Evolutionary conservation across 2,888 invertebrate genomes (phyloP).

Genomic region (Aphidius colemani): DNA sequence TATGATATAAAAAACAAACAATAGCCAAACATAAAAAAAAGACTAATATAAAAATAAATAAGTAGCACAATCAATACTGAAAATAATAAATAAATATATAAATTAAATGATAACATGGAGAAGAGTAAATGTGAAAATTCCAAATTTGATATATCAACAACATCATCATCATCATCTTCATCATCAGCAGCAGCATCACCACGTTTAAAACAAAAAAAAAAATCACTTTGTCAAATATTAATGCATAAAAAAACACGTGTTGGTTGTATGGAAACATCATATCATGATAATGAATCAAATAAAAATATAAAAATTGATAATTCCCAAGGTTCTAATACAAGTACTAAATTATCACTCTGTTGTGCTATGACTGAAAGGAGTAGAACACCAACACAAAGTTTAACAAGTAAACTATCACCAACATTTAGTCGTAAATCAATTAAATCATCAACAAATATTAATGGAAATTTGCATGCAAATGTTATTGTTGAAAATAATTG

Average conservation of each 20-base stretch:
- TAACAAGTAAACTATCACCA: slow-evolving; percentile 50
- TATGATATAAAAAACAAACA: background rate
- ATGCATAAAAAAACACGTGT: slow-evolving; percentile 58
- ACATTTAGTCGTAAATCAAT: slow-evolving; percentile 47
- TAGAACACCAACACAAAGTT: slow-evolving; percentile 56
- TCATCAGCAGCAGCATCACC: slow-evolving; percentile 44
- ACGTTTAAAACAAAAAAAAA: slow-evolving; percentile 55
- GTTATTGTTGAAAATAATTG: slow-evolving; percentile 39
- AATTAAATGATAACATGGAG: slow-evolving; percentile 43
- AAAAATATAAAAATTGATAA: slow-evolving; percentile 49
- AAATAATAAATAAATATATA: background rate
- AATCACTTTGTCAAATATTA: slow-evolving; percentile 56
- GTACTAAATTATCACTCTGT: slow-evolving; percentile 56
- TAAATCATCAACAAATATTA: slow-evolving; percentile 34
- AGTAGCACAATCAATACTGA: background rate
- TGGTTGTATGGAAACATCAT: slow-evolving; percentile 53
- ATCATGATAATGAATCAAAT: slow-evolving; percentile 45
- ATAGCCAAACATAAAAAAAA: slow-evolving; percentile 1
- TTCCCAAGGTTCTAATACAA: slow-evolving; percentile 53
- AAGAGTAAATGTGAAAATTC: slow-evolving; percentile 40
- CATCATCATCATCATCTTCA: no score
- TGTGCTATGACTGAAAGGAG: slow-evolving; percentile 61
- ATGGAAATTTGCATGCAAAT: slow-evolving; percentile 45
- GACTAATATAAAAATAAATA: background rate
- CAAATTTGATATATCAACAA: slow-evolving; percentile 20